Conservation (phyloP, 2,797 vertebrate species). For the Anabas testudineus region DNA sequence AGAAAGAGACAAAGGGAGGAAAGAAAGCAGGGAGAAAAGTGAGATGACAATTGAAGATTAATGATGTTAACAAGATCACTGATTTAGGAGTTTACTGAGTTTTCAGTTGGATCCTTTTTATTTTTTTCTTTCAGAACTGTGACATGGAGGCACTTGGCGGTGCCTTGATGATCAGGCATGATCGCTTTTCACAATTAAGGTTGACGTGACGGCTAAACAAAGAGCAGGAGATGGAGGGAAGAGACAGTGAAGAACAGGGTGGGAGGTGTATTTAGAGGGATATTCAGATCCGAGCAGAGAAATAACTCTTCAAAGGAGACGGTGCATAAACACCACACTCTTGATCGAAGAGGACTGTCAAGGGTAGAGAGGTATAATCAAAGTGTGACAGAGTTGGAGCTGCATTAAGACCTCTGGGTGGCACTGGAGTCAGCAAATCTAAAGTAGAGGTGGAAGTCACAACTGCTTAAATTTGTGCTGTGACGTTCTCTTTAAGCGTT, state of each 20-base stretch:
- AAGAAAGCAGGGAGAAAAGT: constrained; percentile 52
- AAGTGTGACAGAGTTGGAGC: constrained; percentile 36
- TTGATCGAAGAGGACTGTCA: constrained; percentile 38
- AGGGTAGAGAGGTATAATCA: constrained; percentile 46
- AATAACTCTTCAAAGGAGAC: constrained; percentile 28
- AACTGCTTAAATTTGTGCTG: not conserved
- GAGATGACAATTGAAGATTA: constrained; percentile 63
- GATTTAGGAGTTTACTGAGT: constrained; percentile 44
- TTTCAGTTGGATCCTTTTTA: constrained; percentile 17
- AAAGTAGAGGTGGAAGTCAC: not conserved
- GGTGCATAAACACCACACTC: constrained; percentile 19
- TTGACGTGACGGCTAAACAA: constrained; percentile 4
- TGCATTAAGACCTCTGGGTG: constrained; percentile 54
- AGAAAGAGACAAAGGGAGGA: constrained; percentile 50
- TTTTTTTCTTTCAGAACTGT: constrained; percentile 17
- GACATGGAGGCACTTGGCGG: constrained; percentile 9
- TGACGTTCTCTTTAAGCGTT: not conserved
- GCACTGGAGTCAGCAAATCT: constrained; percentile 54
- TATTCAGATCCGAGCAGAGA: constrained; percentile 48
- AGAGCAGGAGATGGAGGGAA: constrained; percentile 7
- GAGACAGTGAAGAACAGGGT: not conserved
- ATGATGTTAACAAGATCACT: constrained; percentile 59
- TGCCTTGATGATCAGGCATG: constrained; percentile 17
- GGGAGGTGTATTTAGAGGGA: constrained; percentile 17
- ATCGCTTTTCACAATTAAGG: constrained; percentile 47